These are phyloP conservation scores for Carcharodon carcharias DNA, from an alignment of 2,797 vertebrate genomes.

Conservation along the genomic window DNA sequence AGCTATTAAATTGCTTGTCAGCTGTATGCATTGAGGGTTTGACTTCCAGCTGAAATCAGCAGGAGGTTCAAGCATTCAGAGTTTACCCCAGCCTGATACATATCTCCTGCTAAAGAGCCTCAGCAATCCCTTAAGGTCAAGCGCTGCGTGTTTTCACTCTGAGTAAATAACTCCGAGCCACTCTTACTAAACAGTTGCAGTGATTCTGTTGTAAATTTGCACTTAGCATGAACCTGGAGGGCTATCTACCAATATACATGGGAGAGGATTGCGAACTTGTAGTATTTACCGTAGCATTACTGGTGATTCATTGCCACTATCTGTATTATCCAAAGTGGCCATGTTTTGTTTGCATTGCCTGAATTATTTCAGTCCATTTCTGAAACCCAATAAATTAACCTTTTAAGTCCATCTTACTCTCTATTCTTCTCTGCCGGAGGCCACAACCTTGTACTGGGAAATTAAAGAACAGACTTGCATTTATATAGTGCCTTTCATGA, in stretches of 20 bases:
- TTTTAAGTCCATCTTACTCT: not conserved
- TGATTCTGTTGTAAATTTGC: not conserved
- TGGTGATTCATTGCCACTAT: not conserved
- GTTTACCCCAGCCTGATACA: not conserved
- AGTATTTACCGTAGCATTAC: not conserved
- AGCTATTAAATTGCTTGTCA: slow-evolving; percentile 29
- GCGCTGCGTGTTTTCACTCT: not conserved
- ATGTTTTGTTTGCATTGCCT: not conserved
- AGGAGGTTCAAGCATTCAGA: slow-evolving; percentile 12
- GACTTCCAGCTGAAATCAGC: slow-evolving; percentile 37
- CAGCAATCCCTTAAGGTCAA: slow-evolving; percentile 2
- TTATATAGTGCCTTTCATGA: not conserved
- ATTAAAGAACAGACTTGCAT: not conserved
- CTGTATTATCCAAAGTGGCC: not conserved
- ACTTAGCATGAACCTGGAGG: not conserved
- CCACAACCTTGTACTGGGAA: not conserved
- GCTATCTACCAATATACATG: not conserved
- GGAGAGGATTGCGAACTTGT: not conserved
- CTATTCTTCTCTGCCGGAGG: not conserved
- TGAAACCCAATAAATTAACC: not conserved
- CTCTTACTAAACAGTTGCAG: not conserved
- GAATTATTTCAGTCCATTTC: not conserved
- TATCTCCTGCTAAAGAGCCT: not conserved
- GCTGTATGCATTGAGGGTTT: not conserved
- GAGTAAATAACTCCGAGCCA: not conserved